A percentile compares a stretch with the other conserved stretches of the same genome.
phyloP scores from a whole-genome alignment of 1,140 invertebrate genomes.

The Ips nitidus region DNA sequence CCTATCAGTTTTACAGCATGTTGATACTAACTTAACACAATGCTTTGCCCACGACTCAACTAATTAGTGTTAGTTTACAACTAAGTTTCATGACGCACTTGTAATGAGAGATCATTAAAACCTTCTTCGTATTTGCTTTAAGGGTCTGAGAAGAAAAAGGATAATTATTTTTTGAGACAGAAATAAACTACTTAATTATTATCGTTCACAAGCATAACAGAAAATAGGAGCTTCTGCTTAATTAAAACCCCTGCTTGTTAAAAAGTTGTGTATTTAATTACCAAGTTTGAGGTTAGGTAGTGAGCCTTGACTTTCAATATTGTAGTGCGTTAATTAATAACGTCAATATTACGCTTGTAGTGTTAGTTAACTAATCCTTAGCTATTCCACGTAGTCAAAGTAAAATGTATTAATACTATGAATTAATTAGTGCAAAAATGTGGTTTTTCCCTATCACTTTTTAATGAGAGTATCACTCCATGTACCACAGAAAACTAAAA shows the following conservation, averaged over 20 bases:
- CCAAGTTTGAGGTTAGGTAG: neutral
- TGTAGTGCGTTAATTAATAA: no score
- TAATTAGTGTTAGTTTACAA: constrained; percentile 36
- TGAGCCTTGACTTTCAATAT: neutral
- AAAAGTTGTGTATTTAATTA: constrained; percentile 6
- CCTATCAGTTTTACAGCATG: no score
- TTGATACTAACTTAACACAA: no score
- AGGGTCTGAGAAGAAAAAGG: constrained; percentile 25
- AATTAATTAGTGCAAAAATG: no score
- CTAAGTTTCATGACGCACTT: constrained; percentile 23
- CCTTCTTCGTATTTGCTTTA: constrained; percentile 23
- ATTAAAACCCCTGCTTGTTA: constrained; percentile 7
- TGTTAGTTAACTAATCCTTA: no score
- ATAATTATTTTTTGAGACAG: constrained; percentile 26
- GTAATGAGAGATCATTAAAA: constrained; percentile 25
- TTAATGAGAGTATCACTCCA: no score
- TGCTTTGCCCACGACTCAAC: neutral
- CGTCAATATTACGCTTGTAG: no score
- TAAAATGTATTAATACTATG: no score
- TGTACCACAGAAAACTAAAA: no score
- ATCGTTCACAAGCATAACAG: constrained; percentile 16
- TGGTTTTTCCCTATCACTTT: no score
- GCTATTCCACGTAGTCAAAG: no score
- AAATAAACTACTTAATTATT: constrained; percentile 30
- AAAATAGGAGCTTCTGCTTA: constrained; percentile 19